Percentiles rank a stretch among this genome's conserved stretches.
Evolutionary conservation across 2,888 invertebrate species (phyloP).

Genomic region (Morpho deidamia): DNA sequence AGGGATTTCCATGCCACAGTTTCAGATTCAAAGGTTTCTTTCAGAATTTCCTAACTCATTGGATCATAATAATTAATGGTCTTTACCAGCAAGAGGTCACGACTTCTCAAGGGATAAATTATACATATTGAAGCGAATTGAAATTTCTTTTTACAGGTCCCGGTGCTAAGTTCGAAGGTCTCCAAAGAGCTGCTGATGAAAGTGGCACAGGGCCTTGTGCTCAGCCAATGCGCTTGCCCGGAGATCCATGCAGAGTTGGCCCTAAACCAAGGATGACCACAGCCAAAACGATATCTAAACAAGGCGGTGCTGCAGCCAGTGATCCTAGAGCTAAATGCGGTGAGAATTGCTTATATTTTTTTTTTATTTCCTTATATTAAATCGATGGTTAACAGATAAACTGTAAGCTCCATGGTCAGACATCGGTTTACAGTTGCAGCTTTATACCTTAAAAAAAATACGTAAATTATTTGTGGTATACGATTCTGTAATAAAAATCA

Average conservation of each 20-base stretch:
- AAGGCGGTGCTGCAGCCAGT: constrained; percentile 37
- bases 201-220: constrained; percentile 74
- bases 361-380: neutral
- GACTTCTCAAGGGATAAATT: no score
- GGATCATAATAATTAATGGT: neutral
- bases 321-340: constrained; percentile 62
- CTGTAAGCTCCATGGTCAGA: no score
- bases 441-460: no score
- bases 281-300: constrained; percentile 58
- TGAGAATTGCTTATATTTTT: constrained; percentile 26
- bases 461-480: no score
- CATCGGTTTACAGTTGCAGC: no score
- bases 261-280: constrained; percentile 53
- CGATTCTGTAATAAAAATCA: no score
- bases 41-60: no score
- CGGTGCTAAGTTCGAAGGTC: constrained; percentile 76
- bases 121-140: no score
- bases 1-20: no score
- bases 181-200: constrained; percentile 75
- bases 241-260: constrained; percentile 77
- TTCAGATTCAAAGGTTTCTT: no score
- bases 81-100: neutral
- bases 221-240: constrained; percentile 76
- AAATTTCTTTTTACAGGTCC: constrained; percentile 46
- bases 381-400: no score